Conservation (phyloP, 2,888 invertebrate species). For the Xylota segnis region DNA sequence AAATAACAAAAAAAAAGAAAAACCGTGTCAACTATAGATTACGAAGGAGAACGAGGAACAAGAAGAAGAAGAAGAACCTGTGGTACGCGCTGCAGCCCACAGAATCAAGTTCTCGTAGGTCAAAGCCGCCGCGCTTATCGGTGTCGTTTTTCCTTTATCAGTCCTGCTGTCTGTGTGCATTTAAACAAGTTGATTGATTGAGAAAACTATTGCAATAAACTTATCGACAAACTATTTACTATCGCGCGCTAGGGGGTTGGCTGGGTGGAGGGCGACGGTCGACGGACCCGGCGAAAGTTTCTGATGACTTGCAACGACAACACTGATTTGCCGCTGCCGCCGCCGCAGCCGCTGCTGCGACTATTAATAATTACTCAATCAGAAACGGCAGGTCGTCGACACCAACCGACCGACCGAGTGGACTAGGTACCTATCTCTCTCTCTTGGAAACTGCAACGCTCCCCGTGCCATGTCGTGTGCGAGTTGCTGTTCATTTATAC, state of each 20-base stretch:
- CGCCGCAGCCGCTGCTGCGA: constrained; percentile 28
- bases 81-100: constrained; percentile 13
- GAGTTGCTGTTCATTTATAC: constrained; percentile 39
- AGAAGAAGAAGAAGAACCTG: constrained; percentile 1
- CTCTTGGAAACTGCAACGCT: constrained; percentile 33
- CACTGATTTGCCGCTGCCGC: constrained; percentile 1
- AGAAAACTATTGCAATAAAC: constrained; percentile 25
- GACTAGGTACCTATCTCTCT: constrained; percentile 42
- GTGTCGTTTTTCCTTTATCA: background rate
- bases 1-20: background rate
- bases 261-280: background rate
- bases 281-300: constrained; percentile 10
- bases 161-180: background rate
- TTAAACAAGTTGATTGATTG: constrained; percentile 43
- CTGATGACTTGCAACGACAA: constrained; percentile 23
- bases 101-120: constrained; percentile 59
- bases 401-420: constrained; percentile 43
- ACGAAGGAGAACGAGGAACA: constrained; percentile 12
- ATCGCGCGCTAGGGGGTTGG: background rate
- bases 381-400: constrained; percentile 68
- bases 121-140: constrained; percentile 47
- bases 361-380: constrained; percentile 77
- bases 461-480: constrained; percentile 45
- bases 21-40: constrained; percentile 42
- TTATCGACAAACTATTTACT: constrained; percentile 8